Base-by-base conservation (phyloP, 2,888 invertebrate species). In the Tetranychus piercei region DNA sequence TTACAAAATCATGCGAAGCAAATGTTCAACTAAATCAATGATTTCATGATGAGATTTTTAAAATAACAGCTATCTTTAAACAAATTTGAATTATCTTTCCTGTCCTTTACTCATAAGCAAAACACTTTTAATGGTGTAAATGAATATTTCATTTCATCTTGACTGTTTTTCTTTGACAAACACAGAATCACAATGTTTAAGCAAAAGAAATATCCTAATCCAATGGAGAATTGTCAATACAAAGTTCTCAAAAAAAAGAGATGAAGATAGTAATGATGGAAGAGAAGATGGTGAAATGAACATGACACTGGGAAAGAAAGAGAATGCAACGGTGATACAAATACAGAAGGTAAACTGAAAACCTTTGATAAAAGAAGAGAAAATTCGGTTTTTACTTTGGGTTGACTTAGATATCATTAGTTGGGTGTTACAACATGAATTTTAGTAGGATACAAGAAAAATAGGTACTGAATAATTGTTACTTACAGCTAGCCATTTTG, bases 401-500 rank as follows among this genome's bases (percentile, higher is more conserved):
- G 9, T 55, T 55, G 55, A 55, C 15, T 55, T 55, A 6, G 55
- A 55, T 55, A 15, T 15, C 55, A 34, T 34, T 34, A 34, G 34
- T 34, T 34, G 34, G 34, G 34, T 34, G 34, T 34, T 34, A 34
- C 34, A 34, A 34, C 34, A 34, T 34, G 34, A 34, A 34, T 34
- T 3, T 34, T 34, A 34, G 34, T 34, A 34, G 34, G 34, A 34
- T 34, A 34, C 34, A 34, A 1, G 34, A 34, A 4, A 34, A 34
- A 34, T 1, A 34, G 34, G 34, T 34, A 34, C 5, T 34, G 4
- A 34, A 34, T 34, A 34, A 34, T 34, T 34, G 34, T 34, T 34
- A 91, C 94, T 92, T 84, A 95, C 94, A 96, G 83, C 94, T 95
- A 79, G 94, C 94, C 90, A 96, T 93, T 81, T 92, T 87, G 79